Evolutionary conservation across 2,797 vertebrate genomes (phyloP), one percentile per base, ranked within the genome.

Genomic region (Oreonectes daqikongensis): DNA sequence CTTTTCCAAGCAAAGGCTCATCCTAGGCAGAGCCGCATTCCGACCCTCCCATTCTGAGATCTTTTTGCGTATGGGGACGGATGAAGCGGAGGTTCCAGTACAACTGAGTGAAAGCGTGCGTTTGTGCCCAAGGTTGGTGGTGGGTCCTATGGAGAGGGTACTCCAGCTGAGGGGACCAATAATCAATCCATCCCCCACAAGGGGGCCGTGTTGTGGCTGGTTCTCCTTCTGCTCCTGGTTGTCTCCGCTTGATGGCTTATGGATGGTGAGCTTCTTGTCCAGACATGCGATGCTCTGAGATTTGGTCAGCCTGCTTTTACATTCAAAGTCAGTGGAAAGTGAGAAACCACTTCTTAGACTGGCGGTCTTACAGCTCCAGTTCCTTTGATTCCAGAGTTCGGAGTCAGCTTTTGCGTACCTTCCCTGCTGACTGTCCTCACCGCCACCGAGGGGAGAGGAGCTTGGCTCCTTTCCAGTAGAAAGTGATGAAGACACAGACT

Each of bases 11-110:
- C 94, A 95, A 48, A 91, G 40, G 70, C 92, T 96, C 89, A 92
- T 95, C 88, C 94, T 97, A 93, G 96, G 93, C 24, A 92, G 90
- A 67, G 87, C 69, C 82, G 94, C 94, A 80, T 90, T 92, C 79
- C 95, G 94, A 89, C 95, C 95, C 86, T 99, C 97, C 98, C 98
- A 99, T 97, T 96, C 94, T 73, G 96, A 96, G 88, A 99, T 98
- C 91, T 97, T 98, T 90, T 95, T 95, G 83, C 95, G 93, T 87
- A 99, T 96, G 81, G 95, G 90, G 75, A 93, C 83, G 0, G 90
- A 92, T 74, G 95, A 92, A 10, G 93, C 88, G 75, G 93, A 92
- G n/a, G 92, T 61, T 0, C 91, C 89, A 0, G 90, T 82, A 69
- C 91, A 89, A 83, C 92, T 93, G 72, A 93, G 90, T 24, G 95